Conservation (phyloP, 2,113 vertebrate species). For the Sitta europaea region DNA sequence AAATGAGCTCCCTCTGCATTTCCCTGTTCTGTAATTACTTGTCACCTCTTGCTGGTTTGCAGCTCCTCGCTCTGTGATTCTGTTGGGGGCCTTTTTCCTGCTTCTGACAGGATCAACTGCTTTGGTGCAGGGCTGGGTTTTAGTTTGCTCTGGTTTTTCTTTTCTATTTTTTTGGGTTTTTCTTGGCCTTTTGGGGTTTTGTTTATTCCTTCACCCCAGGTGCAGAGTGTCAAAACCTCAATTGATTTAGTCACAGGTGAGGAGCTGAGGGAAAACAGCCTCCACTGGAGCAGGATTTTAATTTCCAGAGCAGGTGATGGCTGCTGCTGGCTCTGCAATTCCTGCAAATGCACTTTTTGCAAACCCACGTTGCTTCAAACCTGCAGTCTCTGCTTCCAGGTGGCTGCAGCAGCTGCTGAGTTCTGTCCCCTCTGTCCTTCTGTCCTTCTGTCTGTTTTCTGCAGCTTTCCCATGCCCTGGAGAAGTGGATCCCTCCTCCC, state of each 20-base stretch:
- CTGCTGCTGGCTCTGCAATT: neutral
- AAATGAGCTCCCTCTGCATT: constrained; percentile 36
- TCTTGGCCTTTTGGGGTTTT: neutral
- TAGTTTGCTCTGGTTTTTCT: neutral
- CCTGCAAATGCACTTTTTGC: neutral
- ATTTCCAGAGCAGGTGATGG: neutral
- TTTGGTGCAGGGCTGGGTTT: neutral
- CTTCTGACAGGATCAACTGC: constrained; percentile 1
- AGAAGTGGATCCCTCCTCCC: neutral
- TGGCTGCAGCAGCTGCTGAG: neutral
- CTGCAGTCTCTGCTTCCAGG: fast-evolving
- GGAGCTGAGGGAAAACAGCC: neutral
- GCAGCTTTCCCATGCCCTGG: neutral
- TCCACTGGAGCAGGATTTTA: neutral
- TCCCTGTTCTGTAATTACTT: constrained; percentile 63
- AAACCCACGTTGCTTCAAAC: neutral
- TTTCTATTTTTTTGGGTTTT: neutral
- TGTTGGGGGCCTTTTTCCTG: neutral
- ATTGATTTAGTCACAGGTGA: neutral
- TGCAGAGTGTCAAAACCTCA: neutral
- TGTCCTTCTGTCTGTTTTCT: neutral
- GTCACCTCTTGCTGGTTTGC: constrained; percentile 48
- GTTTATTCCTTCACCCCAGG: neutral
- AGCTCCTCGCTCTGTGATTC: constrained; percentile 27
- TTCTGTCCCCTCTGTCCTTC: neutral